These are phyloP conservation scores for Pterobdella sp. DNA, from an alignment of 2,888 invertebrate genomes.

Conservation along the genomic window DNA sequence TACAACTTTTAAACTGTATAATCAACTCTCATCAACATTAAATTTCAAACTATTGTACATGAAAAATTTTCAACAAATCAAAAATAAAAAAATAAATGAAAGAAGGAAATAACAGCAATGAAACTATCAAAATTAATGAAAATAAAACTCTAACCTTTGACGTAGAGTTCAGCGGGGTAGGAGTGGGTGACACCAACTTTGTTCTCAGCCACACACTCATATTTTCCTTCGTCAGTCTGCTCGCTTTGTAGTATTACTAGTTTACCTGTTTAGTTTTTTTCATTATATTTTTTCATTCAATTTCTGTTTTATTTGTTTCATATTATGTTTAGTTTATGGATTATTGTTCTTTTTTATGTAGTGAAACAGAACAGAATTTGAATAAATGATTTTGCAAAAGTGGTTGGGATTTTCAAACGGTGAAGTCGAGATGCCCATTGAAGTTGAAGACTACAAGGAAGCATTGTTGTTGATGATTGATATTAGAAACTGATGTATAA, in stretches of 20 bases:
- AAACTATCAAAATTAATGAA: not conserved
- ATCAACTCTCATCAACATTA: too few relatives aligned
- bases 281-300: not conserved
- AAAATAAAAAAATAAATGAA: not conserved
- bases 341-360: too few relatives aligned
- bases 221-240: slow-evolving; percentile 85
- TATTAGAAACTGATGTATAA: too few relatives aligned
- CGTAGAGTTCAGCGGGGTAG: slow-evolving; percentile 74
- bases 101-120: not conserved
- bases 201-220: slow-evolving; percentile 92
- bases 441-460: too few relatives aligned
- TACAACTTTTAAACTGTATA: too few relatives aligned
- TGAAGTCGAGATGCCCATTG: too few relatives aligned
- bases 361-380: too few relatives aligned
- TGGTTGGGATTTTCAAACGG: too few relatives aligned
- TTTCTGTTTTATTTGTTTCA: not conserved
- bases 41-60: too few relatives aligned
- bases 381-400: too few relatives aligned
- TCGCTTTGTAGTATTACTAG: slow-evolving; percentile 81
- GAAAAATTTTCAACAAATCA: not conserved
- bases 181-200: slow-evolving; percentile 86
- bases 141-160: slow-evolving; percentile 65
- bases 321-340: too few relatives aligned
- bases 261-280: slow-evolving; percentile 58
- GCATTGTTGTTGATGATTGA: too few relatives aligned